Base-by-base conservation (phyloP, 2,113 vertebrate genomes). In the Platycercus adscitus region DNA sequence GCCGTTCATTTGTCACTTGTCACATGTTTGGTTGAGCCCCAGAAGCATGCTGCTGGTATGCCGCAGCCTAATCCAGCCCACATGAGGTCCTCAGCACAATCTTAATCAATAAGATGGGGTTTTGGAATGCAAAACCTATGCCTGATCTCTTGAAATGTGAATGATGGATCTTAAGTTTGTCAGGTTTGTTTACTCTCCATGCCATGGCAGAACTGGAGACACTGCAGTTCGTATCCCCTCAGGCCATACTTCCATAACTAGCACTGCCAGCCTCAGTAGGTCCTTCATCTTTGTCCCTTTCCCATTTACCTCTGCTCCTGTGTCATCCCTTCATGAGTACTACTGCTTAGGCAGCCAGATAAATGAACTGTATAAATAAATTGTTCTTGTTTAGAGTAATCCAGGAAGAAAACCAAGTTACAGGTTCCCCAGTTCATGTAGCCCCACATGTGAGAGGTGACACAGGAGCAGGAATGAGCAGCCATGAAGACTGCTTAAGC, bases 141-240 rank as follows among this genome's bases (percentile, higher is more conserved):
- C 15, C n/a, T 21, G 5, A 60, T 33, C 21, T 76, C 43, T 89
- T 47, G 63, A 50, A 77, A 60, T 43, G 2, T 58, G 50, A 58
- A n/a, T 29, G 4, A 66, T 52, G n/a, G 31, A 63, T 73, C n/a
- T 63, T 63, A 55, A 52, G 26, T 85, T 85, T 88, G 52, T 49
- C 70, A 61, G 37, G 55, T 65, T 85, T 79, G 44, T 53, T 91
- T 68, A 17, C 11, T 82, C 19, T 72, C 44, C 6, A 1, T 41
- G 35, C 21, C 21, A 31, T 3, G 19, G 53, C 39, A 55, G 47
- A 89, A 64, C 14, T 39, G 33, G 64, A 72, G 53, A 46, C 0
- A 0, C 29, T 64, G 58, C 29, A 64, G 44, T 55, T 69, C 0
- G 0, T 29, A 11, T 84, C 77, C 37, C 33, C 18, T 82, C 43